Conservation (phyloP, 1,140 invertebrate species). For the Diorhabda elongata region DNA sequence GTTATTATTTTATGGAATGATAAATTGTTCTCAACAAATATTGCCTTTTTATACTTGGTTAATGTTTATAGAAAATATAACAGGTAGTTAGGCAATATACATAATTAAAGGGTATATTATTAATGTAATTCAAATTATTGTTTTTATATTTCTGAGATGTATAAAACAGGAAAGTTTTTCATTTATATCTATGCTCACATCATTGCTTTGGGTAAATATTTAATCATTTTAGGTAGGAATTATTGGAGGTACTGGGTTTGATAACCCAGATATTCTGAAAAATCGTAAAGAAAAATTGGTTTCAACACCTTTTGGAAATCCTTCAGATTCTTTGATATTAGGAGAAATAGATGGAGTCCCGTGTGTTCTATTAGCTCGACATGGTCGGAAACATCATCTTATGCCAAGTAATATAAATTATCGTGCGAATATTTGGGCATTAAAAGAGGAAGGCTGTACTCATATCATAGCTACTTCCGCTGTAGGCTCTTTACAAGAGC, state of each 20-base stretch:
- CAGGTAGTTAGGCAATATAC: too few species aligned
- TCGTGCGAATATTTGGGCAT: constrained; percentile 93
- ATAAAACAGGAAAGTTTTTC: too few species aligned
- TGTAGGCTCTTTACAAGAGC: constrained; percentile 85
- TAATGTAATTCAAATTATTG: too few species aligned
- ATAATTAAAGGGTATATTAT: too few species aligned
- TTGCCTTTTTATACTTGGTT: too few species aligned
- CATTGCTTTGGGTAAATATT: too few species aligned
- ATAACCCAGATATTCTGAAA: constrained; percentile 78
- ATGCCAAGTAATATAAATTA: constrained; percentile 85
- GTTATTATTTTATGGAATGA: too few species aligned
- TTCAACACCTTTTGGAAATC: constrained; percentile 78
- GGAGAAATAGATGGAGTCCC: constrained; percentile 74
- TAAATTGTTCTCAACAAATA: too few species aligned
- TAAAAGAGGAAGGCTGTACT: constrained; percentile 83
- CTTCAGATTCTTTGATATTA: constrained; percentile 76
- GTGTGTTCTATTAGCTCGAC: constrained; percentile 83
- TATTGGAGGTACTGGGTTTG: constrained; percentile 90
- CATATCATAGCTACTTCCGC: constrained; percentile 90
- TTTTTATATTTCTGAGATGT: too few species aligned
- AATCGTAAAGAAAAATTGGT: constrained; percentile 60
- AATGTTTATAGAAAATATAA: too few species aligned
- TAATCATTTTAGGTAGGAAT: constrained; percentile 76
- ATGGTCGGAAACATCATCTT: constrained; percentile 81
- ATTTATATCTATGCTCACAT: too few species aligned